These are phyloP conservation scores for Indri indri DNA, from an alignment of 2,113 vertebrate species.

Conservation along the genomic window DNA sequence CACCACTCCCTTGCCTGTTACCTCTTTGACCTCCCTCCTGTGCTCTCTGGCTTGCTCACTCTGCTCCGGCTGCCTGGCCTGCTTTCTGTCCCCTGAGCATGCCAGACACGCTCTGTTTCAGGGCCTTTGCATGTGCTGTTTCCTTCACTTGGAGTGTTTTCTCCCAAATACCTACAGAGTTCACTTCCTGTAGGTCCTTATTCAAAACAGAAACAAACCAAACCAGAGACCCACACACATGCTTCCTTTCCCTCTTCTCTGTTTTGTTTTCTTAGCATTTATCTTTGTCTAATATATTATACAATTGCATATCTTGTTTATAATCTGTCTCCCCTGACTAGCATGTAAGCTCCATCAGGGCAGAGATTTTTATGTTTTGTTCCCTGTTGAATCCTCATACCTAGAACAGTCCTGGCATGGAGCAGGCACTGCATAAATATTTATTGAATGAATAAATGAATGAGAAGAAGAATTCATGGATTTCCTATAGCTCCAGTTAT, in stretches of 20 bases:
- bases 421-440: background rate
- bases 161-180: background rate
- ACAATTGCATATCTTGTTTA: background rate
- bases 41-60: background rate
- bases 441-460: background rate
- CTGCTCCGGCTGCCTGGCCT: background rate
- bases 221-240: background rate
- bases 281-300: background rate
- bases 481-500: background rate
- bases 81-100: background rate
- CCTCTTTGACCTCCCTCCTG: background rate
- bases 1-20: background rate
- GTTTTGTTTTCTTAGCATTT: slow-evolving; percentile 1
- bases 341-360: background rate
- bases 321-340: background rate
- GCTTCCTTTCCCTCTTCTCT: background rate
- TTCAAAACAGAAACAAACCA: background rate
- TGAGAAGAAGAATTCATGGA: background rate
- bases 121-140: background rate
- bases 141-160: background rate
- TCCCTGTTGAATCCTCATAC: background rate
- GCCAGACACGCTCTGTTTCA: background rate
- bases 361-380: background rate
- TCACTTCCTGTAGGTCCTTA: background rate
- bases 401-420: background rate